These are phyloP conservation scores for Coptodon rendalli DNA, from an alignment of 2,113 vertebrate species.

Conservation along the genomic window DNA sequence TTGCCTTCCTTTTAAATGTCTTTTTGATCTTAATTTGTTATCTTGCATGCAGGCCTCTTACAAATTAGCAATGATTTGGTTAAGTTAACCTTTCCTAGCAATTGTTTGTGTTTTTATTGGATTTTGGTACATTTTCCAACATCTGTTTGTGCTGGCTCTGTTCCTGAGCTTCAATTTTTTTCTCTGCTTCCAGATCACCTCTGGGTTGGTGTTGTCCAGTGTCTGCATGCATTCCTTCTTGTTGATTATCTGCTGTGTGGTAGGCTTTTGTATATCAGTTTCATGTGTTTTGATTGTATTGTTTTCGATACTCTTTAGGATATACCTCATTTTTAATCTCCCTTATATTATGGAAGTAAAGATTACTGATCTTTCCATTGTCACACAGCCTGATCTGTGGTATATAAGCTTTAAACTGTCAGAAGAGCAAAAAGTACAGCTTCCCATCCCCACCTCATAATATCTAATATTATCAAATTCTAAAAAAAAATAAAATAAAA, in stretches of 20 bases:
- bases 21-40: not conserved
- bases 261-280: not conserved
- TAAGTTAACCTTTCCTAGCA: not conserved
- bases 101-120: not conserved
- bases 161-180: not conserved
- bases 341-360: not conserved
- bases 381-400: not conserved
- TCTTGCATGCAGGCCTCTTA: not conserved
- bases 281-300: not conserved
- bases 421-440: not conserved
- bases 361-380: not conserved
- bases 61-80: not conserved
- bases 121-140: not conserved
- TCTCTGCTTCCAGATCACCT: not conserved
- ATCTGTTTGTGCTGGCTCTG: conserved; percentile 15
- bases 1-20: not conserved
- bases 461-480: not conserved
- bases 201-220: not conserved
- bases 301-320: not conserved
- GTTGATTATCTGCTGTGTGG: not conserved
- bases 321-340: not conserved
- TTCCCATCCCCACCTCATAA: not conserved
- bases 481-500: not conserved
- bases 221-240: not conserved
- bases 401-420: not conserved